These are phyloP conservation scores for Rhaphigaster nebulosa DNA, from an alignment of 2,888 invertebrate genomes.

Conservation along the genomic window DNA sequence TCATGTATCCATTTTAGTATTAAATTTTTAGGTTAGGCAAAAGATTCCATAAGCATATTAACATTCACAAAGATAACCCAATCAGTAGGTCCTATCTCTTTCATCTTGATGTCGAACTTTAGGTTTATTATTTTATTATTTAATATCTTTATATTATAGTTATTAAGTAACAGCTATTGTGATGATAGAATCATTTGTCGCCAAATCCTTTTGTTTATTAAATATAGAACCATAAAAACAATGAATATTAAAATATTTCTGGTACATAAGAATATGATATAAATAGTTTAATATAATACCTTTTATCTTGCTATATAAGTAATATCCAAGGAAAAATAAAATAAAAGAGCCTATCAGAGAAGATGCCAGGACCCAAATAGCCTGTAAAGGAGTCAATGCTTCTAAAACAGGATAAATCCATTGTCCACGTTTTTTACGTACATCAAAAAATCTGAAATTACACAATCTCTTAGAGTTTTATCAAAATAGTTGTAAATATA, in stretches of 20 bases:
- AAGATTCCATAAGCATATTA: no score
- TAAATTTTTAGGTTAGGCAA: no score
- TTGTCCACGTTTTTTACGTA: neutral
- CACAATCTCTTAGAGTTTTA: no score
- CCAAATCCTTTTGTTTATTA: neutral
- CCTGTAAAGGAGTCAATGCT: neutral
- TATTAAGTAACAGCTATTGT: no score
- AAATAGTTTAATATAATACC: neutral
- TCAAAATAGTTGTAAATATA: no score
- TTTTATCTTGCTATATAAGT: conserved; percentile 42
- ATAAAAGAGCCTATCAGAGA: conserved; percentile 17
- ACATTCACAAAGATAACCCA: no score
- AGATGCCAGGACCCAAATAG: neutral
- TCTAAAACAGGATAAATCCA: conserved; percentile 49
- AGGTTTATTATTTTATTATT: no score
- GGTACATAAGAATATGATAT: neutral
- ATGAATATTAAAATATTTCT: neutral
- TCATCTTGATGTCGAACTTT: no score
- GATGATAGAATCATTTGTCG: neutral
- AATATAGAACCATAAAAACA: neutral
- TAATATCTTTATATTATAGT: no score
- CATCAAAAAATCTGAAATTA: neutral
- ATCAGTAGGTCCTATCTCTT: no score
- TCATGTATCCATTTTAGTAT: no score
- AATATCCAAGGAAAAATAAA: conserved; percentile 49